Evolutionary conservation across 1,140 invertebrate species (phyloP).

Genomic region (Eupristina koningsbergeri): DNA sequence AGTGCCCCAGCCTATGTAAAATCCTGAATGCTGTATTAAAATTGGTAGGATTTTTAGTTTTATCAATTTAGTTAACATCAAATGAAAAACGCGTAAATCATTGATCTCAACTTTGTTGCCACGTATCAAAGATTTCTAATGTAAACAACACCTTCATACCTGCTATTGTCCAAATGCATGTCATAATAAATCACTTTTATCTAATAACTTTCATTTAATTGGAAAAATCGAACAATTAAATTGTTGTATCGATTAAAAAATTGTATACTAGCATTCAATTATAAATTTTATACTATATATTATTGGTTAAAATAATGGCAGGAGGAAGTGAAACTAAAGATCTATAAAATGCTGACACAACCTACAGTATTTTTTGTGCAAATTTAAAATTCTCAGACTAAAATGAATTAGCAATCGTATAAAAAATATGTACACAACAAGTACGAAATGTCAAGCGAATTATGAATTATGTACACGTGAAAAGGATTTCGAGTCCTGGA

Average conservation of each 20-base stretch:
- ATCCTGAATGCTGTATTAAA: too few species aligned
- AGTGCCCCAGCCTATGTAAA: too few species aligned
- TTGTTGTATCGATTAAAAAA: not conserved
- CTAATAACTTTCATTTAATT: not conserved
- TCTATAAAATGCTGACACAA: not conserved
- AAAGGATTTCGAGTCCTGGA: not conserved
- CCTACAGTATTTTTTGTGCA: not conserved
- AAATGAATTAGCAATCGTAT: not conserved
- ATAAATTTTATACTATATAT: conserved; percentile 4
- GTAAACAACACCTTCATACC: not conserved
- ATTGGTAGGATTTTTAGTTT: not conserved
- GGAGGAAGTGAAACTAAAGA: not conserved
- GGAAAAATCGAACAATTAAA: not conserved
- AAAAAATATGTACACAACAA: too few species aligned
- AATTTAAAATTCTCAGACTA: not conserved
- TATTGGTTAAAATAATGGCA: not conserved
- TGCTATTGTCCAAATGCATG: not conserved
- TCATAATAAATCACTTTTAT: not conserved
- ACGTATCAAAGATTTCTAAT: not conserved
- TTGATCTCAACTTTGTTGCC: not conserved
- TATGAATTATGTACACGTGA: too few species aligned
- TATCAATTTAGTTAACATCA: not conserved
- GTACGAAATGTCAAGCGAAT: not conserved
- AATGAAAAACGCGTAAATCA: not conserved
- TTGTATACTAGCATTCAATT: not conserved